phyloP scores from a whole-genome alignment of 2,888 invertebrate species.

The Hololepta plana region DNA sequence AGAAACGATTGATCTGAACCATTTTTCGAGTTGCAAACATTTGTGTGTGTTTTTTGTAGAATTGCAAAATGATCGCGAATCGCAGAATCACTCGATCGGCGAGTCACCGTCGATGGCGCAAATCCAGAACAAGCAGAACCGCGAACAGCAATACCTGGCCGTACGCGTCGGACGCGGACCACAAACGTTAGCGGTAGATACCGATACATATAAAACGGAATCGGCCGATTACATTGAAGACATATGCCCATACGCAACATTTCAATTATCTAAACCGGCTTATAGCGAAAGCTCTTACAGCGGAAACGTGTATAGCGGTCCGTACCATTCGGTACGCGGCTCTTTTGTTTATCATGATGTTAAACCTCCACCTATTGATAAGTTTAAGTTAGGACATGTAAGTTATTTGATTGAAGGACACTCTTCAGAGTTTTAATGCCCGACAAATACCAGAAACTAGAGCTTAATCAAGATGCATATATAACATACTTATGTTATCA shows the following conservation, averaged over 20 bases:
- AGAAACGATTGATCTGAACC: too few relatives aligned
- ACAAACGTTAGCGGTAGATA: constrained; percentile 31
- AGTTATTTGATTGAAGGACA: constrained; percentile 18
- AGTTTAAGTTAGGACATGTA: constrained; percentile 57
- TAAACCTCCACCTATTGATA: constrained; percentile 54
- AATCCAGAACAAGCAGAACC: constrained; percentile 62
- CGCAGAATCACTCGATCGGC: constrained; percentile 36
- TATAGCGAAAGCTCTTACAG: constrained; percentile 85
- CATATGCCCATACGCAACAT: constrained; percentile 84
- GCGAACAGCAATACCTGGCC: constrained; percentile 60
- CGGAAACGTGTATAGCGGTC: constrained; percentile 72
- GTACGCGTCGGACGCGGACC: constrained; percentile 31
- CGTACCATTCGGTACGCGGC: constrained; percentile 69
- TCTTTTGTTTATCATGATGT: constrained; percentile 84
- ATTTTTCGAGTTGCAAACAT: too few relatives aligned
- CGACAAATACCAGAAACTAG: too few relatives aligned
- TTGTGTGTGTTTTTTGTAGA: constrained; percentile 21
- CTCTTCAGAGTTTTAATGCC: too few relatives aligned
- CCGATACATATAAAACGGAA: constrained; percentile 31
- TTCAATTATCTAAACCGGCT: constrained; percentile 64
- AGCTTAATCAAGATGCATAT: too few relatives aligned
- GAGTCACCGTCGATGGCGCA: constrained; percentile 64
- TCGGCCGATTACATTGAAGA: constrained; percentile 75
- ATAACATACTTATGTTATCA: constrained; percentile 4
- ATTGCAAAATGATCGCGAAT: constrained; percentile 27